Percentiles rank a stretch among this genome's conserved stretches.
phyloP scores from a whole-genome alignment of 2,113 vertebrate species.

The Dicentrarchus labrax region DNA sequence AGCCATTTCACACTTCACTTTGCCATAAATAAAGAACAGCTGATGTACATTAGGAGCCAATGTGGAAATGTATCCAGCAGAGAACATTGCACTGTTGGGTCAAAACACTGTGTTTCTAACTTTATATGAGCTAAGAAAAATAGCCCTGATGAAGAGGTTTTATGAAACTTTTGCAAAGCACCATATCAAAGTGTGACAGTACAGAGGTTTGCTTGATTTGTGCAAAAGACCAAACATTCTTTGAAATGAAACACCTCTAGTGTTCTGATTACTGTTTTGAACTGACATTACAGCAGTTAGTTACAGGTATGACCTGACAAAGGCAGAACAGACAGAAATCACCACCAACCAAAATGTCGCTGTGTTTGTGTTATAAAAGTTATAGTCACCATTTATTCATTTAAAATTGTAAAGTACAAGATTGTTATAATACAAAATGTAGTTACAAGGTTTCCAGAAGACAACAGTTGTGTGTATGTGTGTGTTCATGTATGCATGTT shows the following conservation, averaged over 20 bases:
- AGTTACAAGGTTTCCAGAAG: neutral
- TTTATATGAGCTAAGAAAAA: slow-evolving; percentile 1
- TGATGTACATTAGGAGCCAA: slow-evolving; percentile 35
- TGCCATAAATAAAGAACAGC: slow-evolving; percentile 48
- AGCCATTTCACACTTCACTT: slow-evolving; percentile 42
- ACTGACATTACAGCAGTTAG: neutral
- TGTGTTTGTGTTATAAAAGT: too few relatives aligned
- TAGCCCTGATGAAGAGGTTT: neutral
- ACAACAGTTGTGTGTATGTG: neutral
- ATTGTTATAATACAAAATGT: neutral
- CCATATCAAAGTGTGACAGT: too few relatives aligned
- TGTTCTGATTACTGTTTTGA: neutral
- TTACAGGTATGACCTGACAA: neutral
- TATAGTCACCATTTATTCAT: neutral
- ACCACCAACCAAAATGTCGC: neutral
- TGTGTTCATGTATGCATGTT: neutral
- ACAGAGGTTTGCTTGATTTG: slow-evolving; percentile 1
- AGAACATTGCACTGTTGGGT: neutral
- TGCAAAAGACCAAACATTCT: slow-evolving; percentile 1
- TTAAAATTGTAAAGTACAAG: neutral
- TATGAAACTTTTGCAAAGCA: neutral
- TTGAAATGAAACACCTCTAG: slow-evolving; percentile 11
- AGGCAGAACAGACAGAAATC: too few relatives aligned
- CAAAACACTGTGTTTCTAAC: neutral
- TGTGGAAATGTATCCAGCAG: slow-evolving; percentile 1